Evolutionary conservation across 2,113 vertebrate species (phyloP).

Genomic region (Motacilla tschutschensis): DNA sequence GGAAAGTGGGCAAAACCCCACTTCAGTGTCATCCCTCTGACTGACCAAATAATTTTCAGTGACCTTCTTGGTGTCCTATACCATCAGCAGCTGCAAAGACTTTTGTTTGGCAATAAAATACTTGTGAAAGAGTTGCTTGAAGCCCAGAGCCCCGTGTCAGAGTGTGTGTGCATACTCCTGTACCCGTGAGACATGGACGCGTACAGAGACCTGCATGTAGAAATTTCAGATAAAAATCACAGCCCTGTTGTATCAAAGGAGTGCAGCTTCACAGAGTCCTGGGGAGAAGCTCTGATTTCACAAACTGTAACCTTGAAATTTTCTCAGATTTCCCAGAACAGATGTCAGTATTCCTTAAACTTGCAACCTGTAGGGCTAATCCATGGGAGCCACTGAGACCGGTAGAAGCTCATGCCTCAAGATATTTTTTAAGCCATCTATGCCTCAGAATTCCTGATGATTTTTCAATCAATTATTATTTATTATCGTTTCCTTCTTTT

Average conservation of each 20-base stretch:
- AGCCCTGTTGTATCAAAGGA: background rate
- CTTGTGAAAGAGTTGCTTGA: background rate
- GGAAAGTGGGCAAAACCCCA: background rate
- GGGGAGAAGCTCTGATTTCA: background rate
- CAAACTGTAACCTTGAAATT: background rate
- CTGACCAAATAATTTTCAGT: background rate
- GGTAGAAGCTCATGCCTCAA: background rate
- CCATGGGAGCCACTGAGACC: background rate
- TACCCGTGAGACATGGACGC: fast-evolving
- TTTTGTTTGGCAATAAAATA: background rate
- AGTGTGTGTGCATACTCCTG: fast-evolving
- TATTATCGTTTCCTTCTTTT: background rate
- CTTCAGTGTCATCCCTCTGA: background rate
- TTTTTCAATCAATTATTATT: conserved; percentile 7
- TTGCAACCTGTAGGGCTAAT: background rate
- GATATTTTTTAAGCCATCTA: conserved; percentile 26
- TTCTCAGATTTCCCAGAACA: background rate
- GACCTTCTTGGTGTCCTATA: fast-evolving
- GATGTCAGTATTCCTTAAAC: background rate
- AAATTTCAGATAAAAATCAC: background rate
- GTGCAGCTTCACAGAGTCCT: background rate
- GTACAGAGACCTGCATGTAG: fast-evolving
- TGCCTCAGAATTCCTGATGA: conserved; percentile 28
- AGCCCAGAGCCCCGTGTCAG: background rate
- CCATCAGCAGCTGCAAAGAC: background rate